Evolutionary conservation across 1,140 invertebrate species (phyloP), one percentile per base, ranked within the genome.

Genomic region (Cyrtorhinus lividipennis): DNA sequence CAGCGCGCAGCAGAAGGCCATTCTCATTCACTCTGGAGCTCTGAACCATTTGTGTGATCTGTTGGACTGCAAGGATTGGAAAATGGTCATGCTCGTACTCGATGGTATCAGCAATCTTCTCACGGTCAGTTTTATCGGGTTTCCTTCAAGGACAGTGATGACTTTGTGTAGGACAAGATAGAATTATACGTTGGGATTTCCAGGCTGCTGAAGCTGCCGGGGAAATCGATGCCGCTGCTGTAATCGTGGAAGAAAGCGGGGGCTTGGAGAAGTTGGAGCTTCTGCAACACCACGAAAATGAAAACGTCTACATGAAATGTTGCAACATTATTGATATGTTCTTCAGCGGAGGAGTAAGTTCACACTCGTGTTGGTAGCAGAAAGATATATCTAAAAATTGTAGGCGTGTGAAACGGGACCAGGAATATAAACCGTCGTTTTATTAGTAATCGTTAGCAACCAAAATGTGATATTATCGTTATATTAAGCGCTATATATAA

Each of bases 261-360:
- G 86, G 86, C 27, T 71, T 91, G 53, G 87, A 90, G 73, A 86
- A 84, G 72, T 80, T 90, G 62, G 87, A 90, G 73, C 69, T 67
- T 53, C 73, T 90, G 8, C 87, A 90, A 68, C 76, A 79, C 63
- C 86, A 90, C 72, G 80, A 84, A 68, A 88, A 87, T 74, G 80
- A 82, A 67, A 77, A 86, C 70, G 82, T 97, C 56, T 96, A 95
- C 75, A 84, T 87, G 70, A 85, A 92, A 72, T 82, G 86, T 5
- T 80, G 83, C 61, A 75, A 79, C 61, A 84, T 96, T 60, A 83
- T 96, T 64, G 92, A 95, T 68, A 80, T 77, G 0, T 96, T 83
- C 74, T 96, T 95, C 71, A 30, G 24, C 26, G 25, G 25, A 20
- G 38, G 8, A n/a, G n/a, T n/a, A n/a, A n/a, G n/a, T n/a, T n/a